Evolutionary conservation across 2,888 invertebrate species (phyloP), one percentile per base, ranked within the genome.

Genomic region (Auanema sp.): DNA sequence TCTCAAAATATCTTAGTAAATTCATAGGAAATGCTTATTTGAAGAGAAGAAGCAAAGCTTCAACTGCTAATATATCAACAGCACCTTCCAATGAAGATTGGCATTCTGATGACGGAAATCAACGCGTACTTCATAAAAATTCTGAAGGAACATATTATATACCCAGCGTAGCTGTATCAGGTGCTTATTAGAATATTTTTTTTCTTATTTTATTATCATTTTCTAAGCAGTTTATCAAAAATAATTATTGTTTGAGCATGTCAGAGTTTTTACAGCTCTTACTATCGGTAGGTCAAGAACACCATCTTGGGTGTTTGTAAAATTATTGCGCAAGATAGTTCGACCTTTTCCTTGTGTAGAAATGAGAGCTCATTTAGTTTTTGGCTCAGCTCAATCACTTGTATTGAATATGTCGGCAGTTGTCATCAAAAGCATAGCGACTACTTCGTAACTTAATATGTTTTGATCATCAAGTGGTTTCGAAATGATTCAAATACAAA

Each of bases 101-200:
- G n/a, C 54, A 24, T 23, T 52, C 33, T n/a, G n/a, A 54, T 24
- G 63, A 62, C 23, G 69, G 55, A 40, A 53, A 43, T 53, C 49
- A 62, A n/a, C 25, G 58, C 1, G 64, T 76, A 10, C 60, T 76
- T 16, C 74, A 75, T 60, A 76, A 76, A 47, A 76, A 75, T 49
- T 66, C 71, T 21, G 76, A 75, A 14, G 76, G 76, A 16, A 64
- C 71, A 10, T 75, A 75, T 60, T 76, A 69, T 57, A 72, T 76
- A 56, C 76, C 76, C 0, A 59, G 70, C 51, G 72, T 72, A 18
- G 53, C 60, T 21, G 53, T 16, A 50, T 68, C 69, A n/a, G 49
- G 76, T 76, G 18, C 67, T 72, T n/a, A n/a, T 33, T 33, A 8
- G 33, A 33, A 33, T 33, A 33, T 33, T 33, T 33, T 62, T 51